phyloP scores from a whole-genome alignment of 2,113 vertebrate genomes.

The Aspiorhynchus laticeps region DNA sequence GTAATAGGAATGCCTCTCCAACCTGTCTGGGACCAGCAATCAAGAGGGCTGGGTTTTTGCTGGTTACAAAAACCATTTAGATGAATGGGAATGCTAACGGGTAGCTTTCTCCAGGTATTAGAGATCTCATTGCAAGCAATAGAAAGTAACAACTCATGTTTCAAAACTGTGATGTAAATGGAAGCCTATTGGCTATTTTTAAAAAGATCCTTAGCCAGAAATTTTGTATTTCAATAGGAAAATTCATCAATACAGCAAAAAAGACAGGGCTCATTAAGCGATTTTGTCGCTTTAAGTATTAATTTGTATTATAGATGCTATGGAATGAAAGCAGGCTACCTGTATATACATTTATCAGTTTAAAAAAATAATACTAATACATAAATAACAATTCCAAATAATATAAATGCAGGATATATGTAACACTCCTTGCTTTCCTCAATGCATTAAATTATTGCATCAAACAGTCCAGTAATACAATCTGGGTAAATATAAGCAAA shows the following conservation, averaged over 20 bases:
- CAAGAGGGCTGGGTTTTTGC: neutral
- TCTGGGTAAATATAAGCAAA: neutral
- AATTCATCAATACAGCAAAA: neutral
- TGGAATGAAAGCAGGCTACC: neutral
- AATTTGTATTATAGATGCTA: neutral
- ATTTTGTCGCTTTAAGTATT: neutral
- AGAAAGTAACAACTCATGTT: neutral
- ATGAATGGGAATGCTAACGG: neutral
- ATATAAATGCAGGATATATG: neutral
- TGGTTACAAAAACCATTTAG: neutral
- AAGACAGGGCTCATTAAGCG: neutral
- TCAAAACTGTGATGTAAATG: neutral
- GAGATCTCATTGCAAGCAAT: neutral
- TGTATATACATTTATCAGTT: constrained; percentile 16
- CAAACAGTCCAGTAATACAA: neutral
- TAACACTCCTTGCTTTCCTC: neutral
- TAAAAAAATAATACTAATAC: neutral
- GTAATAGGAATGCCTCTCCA: neutral
- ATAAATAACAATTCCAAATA: neutral
- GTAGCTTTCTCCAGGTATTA: neutral
- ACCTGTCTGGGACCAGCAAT: neutral
- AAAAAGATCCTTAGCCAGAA: neutral
- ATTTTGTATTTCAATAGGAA: neutral
- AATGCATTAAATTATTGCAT: neutral
- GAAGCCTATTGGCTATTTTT: neutral